Base-by-base conservation (phyloP, 2,113 vertebrate species). In the Neolamprologus longior region DNA sequence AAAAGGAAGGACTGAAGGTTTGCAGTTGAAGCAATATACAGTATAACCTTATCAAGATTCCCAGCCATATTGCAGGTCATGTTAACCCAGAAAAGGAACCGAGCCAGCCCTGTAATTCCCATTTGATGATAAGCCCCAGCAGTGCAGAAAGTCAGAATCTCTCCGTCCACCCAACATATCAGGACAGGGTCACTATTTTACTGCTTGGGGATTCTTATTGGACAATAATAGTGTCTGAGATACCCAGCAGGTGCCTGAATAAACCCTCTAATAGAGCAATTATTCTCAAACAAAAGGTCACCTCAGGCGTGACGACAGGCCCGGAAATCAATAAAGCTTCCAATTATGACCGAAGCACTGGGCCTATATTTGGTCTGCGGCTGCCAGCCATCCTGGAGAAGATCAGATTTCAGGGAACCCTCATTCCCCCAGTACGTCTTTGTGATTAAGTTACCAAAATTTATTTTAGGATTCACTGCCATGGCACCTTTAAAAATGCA, bases 261-360 rank as follows among this genome's bases (percentile, higher is more conserved):
- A 95, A 96, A 95, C 90, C 91, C 88, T 86, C 94, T 96, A 96
- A 96, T 96, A 93, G 96, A 96, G 96, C 95, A 96, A 96, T 97
- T 96, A 96, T 95, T 96, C 93, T 96, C 93, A 95, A 94, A 96
- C 95, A 96, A 96, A 96, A 96, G 95, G 96, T 96, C 94, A 96
- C 94, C 95, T 94, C 95, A 89, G 91, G 93, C 92, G 83, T 95
- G 94, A 95, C 93, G 92, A 96, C 94, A 91, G 93, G 91, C 89
- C 91, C 80, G 85, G 93, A 94, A 96, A 96, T 95, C 96, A 96
- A 96, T 96, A 95, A 94, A 85, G 84, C 91, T 86, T 89, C 91
- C 94, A 95, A 96, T 96, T 95, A 96, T 83, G 82, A 91, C 66
- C 79, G 4, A 19, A 91, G 91, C 88, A 53, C 47, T 2, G 80